Conservation (phyloP, 2,113 vertebrate species). For the Amia ocellicauda region DNA sequence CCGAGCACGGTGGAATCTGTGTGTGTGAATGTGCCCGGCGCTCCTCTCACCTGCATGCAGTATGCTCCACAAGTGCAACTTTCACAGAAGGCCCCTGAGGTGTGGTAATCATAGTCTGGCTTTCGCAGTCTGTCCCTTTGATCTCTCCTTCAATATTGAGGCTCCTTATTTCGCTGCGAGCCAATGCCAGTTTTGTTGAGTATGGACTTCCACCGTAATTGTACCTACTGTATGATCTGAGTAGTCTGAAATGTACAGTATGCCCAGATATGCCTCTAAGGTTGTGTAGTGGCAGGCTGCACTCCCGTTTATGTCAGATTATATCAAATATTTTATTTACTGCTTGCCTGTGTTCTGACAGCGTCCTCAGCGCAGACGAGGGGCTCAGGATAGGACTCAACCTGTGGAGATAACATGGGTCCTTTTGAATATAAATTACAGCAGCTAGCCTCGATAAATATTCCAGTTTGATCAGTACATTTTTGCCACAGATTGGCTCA, state of each 20-base stretch:
- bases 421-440: no score
- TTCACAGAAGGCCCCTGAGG: not conserved
- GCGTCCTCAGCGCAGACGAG: not conserved
- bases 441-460: no score
- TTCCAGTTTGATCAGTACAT: no score
- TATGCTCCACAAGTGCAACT: not conserved
- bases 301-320: not conserved
- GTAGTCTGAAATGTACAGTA: not conserved
- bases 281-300: not conserved
- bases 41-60: not conserved
- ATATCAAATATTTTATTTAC: not conserved
- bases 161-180: not conserved
- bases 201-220: not conserved
- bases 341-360: not conserved
- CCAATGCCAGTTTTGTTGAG: constrained; percentile 3
- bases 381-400: not conserved
- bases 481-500: no score
- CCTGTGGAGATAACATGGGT: no score
- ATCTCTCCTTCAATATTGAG: not conserved
- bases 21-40: no score
- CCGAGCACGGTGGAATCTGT: no score
- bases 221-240: not conserved
- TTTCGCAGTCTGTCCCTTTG: not conserved
- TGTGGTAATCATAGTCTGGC: not conserved
- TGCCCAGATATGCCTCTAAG: not conserved